These are phyloP conservation scores for Antheraea pernyi DNA, from an alignment of 1,140 invertebrate genomes.

Conservation along the genomic window DNA sequence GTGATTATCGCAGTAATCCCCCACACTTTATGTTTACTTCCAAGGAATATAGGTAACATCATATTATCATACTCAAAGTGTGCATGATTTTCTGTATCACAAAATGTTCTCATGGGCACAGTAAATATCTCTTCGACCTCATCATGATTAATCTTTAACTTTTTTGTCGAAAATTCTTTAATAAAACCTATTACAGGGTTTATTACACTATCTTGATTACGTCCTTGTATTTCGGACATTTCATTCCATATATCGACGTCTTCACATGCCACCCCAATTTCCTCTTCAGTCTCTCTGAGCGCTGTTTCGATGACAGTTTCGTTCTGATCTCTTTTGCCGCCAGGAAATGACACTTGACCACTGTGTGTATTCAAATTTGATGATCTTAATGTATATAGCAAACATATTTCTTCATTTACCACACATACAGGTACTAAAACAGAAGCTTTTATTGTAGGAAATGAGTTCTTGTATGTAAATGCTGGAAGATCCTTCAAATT, in stretches of 20 bases:
- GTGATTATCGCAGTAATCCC: conserved; percentile 73
- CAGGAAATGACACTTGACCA: conserved; percentile 95
- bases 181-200: conserved; percentile 90
- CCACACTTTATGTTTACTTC: conserved; percentile 69
- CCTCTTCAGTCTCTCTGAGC: conserved; percentile 93
- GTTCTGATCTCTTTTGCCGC: conserved; percentile 87
- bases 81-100: conserved; percentile 80
- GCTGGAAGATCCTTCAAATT: conserved; percentile 54
- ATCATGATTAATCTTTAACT: conserved; percentile 81
- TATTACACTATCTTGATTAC: conserved; percentile 80
- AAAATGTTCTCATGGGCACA: conserved; percentile 84
- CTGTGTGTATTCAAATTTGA: conserved; percentile 85
- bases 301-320: conserved; percentile 88
- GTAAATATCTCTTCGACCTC: conserved; percentile 92
- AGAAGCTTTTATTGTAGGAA: conserved; percentile 42
- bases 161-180: conserved; percentile 71
- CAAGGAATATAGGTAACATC: conserved; percentile 51
- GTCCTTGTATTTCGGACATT: conserved; percentile 65
- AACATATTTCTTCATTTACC: conserved; percentile 84
- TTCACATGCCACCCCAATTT: conserved; percentile 85
- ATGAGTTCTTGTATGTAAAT: conserved; percentile 23
- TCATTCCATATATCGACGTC: conserved; percentile 88
- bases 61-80: conserved; percentile 38
- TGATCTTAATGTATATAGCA: conserved; percentile 92
- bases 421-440: conserved; percentile 89